Evolutionary conservation across 1,140 invertebrate genomes (phyloP).

Genomic region (Goniozus legneri): DNA sequence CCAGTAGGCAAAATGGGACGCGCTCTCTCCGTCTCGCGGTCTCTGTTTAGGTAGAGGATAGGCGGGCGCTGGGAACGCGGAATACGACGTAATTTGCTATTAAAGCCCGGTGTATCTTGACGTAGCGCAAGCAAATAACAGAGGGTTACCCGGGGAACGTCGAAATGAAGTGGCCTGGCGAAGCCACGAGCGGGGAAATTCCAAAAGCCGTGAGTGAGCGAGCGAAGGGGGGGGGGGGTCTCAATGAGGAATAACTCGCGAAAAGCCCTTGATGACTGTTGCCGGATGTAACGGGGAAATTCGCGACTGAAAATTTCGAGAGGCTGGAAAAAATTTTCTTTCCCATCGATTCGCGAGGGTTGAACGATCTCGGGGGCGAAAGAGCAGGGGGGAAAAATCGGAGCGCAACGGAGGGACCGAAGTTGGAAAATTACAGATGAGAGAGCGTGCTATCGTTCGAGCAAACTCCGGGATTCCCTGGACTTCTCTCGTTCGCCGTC

Average conservation of each 20-base stretch:
- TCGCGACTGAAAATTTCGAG: no score
- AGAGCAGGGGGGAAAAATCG: not conserved
- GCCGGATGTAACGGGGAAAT: no score
- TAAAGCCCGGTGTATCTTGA: slow-evolving; percentile 21
- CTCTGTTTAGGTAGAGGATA: no score
- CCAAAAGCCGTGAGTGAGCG: slow-evolving; percentile 4
- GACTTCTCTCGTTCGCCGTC: slow-evolving; percentile 21
- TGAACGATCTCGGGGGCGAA: not conserved
- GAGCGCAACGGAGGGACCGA: slow-evolving; percentile 11
- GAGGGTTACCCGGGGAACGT: slow-evolving; percentile 24
- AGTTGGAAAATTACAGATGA: slow-evolving; percentile 40
- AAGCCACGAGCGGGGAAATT: slow-evolving; percentile 8
- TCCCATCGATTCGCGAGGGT: no score
- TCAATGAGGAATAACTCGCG: not conserved
- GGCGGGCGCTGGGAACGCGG: no score
- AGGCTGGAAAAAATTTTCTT: no score
- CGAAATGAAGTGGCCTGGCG: slow-evolving; percentile 34
- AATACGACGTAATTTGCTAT: slow-evolving; percentile 33
- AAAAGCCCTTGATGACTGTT: no score
- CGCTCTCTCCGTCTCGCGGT: no score
- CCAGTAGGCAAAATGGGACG: no score
- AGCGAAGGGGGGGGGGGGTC: not conserved
- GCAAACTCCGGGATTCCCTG: slow-evolving; percentile 25
- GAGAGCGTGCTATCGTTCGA: slow-evolving; percentile 27
- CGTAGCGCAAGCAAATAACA: slow-evolving; percentile 28